These are phyloP conservation scores for Lacerta agilis DNA, from an alignment of 2,797 vertebrate species.

Conservation along the genomic window DNA sequence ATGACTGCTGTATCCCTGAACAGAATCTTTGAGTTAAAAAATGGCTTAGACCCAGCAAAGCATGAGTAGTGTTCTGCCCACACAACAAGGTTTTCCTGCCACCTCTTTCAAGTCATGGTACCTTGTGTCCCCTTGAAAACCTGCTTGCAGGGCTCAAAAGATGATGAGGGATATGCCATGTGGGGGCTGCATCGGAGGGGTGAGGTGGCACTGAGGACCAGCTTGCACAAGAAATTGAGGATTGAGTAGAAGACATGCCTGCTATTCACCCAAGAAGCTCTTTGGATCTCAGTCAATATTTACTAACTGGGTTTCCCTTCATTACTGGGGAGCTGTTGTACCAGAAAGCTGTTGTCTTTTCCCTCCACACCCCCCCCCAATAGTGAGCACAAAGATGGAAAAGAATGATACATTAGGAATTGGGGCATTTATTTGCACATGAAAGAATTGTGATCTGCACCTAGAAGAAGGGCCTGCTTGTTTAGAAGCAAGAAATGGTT, in stretches of 20 bases:
- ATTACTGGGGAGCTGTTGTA: not conserved
- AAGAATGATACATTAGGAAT: not conserved
- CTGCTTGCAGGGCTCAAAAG: not conserved
- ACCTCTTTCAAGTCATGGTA: not conserved
- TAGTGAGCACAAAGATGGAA: constrained; percentile 45
- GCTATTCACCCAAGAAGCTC: not conserved
- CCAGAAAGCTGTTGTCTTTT: not conserved
- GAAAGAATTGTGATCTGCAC: constrained; percentile 47
- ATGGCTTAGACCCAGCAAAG: not conserved
- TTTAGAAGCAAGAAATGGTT: constrained; percentile 57
- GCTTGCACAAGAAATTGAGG: not conserved
- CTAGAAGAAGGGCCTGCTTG: constrained; percentile 47
- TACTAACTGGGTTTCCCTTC: not conserved
- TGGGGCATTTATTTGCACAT: not conserved
- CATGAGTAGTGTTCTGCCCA: not conserved
- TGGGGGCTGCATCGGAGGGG: not conserved
- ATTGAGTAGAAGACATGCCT: not conserved
- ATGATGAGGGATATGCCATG: not conserved
- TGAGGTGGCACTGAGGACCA: not conserved
- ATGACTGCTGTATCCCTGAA: not conserved
- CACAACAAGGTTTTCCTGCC: not conserved
- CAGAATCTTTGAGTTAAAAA: constrained; percentile 5
- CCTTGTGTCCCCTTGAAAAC: not conserved
- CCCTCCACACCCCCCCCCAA: not conserved
- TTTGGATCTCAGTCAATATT: not conserved